Conservation (phyloP, 1,140 invertebrate species). For the Vanessa tameamea region DNA sequence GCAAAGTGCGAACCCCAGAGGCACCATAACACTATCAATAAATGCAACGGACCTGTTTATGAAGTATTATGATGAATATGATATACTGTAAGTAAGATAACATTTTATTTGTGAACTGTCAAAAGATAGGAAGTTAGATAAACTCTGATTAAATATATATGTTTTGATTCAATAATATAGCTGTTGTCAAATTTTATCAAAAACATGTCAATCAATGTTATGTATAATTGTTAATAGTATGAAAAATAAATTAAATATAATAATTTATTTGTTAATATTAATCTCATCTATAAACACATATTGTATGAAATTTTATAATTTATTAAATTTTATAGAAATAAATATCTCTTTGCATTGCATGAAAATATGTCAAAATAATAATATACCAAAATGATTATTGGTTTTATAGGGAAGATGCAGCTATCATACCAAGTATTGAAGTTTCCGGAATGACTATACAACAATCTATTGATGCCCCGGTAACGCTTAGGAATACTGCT, state of each 20-base stretch:
- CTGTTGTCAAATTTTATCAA: no score
- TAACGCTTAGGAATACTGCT: conserved; percentile 91
- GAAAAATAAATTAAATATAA: no score
- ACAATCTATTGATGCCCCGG: conserved; percentile 95
- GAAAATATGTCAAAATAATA: neutral
- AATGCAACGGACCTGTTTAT: conserved; percentile 97
- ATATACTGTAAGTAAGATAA: conserved; percentile 69
- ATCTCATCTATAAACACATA: no score
- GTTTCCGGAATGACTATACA: conserved; percentile 94
- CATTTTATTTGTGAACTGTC: neutral
- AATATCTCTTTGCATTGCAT: no score
- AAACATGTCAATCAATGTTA: no score
- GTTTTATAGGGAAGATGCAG: conserved; percentile 78
- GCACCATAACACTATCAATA: conserved; percentile 91
- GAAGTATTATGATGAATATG: conserved; percentile 87
- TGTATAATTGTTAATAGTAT: no score
- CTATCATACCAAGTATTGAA: conserved; percentile 88
- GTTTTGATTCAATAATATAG: no score
- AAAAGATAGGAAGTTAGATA: neutral
- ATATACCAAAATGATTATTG: neutral
- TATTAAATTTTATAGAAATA: no score
- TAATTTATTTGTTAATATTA: no score
- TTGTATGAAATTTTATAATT: no score
- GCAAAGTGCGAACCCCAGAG: conserved; percentile 94
- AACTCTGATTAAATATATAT: no score